Percentiles rank a stretch among this genome's conserved stretches.
Evolutionary conservation across 2,113 vertebrate species (phyloP).

Genomic region (Odontesthes bonariensis): DNA sequence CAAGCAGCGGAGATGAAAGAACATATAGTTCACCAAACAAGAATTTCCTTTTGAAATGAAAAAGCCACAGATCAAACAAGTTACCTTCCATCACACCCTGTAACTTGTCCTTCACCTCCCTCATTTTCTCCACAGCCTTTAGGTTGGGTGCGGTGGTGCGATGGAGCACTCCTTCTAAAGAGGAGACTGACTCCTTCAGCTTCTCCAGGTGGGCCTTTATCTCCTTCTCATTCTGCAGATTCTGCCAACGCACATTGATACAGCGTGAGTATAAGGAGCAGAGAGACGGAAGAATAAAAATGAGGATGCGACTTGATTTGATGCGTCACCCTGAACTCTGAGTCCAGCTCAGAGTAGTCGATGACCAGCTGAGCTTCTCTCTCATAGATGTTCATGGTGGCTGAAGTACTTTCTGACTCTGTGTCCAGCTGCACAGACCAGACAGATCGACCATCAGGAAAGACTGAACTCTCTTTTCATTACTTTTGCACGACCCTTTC

Average conservation of each 20-base stretch:
- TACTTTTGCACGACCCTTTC: too few species aligned
- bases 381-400: slow-evolving; percentile 83
- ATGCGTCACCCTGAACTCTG: slow-evolving; percentile 82
- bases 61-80: neutral
- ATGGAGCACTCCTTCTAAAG: slow-evolving; percentile 80
- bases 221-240: slow-evolving; percentile 80
- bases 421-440: slow-evolving; percentile 82
- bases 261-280: neutral
- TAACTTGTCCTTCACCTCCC: slow-evolving; percentile 84
- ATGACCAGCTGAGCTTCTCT: slow-evolving; percentile 87
- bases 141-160: slow-evolving; percentile 89
- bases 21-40: neutral
- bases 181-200: slow-evolving; percentile 79
- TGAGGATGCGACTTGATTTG: neutral
- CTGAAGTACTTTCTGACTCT: slow-evolving; percentile 80
- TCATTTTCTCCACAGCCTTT: slow-evolving; percentile 88
- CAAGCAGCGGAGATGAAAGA: too few species aligned
- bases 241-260: slow-evolving; percentile 66
- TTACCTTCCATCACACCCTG: slow-evolving; percentile 88
- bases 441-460: neutral
- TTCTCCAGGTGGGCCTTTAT: slow-evolving; percentile 73
- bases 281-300: neutral
- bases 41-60: neutral
- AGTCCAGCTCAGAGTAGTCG: slow-evolving; percentile 86
- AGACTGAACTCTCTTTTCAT: too few species aligned